phyloP scores from a whole-genome alignment of 2,888 invertebrate species.

The Kryphioiulus occultus region DNA sequence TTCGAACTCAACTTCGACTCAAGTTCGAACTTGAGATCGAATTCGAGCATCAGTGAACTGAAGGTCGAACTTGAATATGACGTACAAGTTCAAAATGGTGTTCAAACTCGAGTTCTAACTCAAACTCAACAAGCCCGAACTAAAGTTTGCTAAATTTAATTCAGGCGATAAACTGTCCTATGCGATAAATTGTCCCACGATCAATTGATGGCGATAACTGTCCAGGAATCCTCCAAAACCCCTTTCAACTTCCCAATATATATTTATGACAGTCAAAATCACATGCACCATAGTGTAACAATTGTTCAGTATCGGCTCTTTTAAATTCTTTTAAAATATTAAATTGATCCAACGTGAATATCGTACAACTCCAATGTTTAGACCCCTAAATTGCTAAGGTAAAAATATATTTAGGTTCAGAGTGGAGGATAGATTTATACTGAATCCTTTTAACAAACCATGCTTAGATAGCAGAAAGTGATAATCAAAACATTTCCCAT shows the following conservation, averaged over 20 bases:
- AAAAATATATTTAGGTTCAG: background rate
- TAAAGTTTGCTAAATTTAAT: no score
- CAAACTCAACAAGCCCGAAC: no score
- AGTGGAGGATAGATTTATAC: background rate
- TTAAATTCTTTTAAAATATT: background rate
- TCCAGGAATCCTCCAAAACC: background rate
- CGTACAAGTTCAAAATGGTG: no score
- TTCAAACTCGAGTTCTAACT: no score
- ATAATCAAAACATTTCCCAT: background rate
- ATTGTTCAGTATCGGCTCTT: background rate
- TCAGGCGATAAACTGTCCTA: no score
- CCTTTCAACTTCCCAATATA: background rate
- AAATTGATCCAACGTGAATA: background rate
- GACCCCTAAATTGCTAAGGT: background rate
- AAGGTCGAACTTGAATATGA: no score
- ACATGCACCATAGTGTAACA: background rate
- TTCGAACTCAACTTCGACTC: no score
- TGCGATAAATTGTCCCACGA: no score
- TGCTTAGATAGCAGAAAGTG: background rate
- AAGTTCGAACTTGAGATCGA: no score
- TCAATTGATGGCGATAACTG: no score
- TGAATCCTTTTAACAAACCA: background rate
- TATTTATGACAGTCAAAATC: no score
- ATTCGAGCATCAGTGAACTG: no score
- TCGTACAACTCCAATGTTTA: background rate